These are phyloP conservation scores for Pygocentrus nattereri DNA, from an alignment of 2,797 vertebrate genomes.

Conservation along the genomic window DNA sequence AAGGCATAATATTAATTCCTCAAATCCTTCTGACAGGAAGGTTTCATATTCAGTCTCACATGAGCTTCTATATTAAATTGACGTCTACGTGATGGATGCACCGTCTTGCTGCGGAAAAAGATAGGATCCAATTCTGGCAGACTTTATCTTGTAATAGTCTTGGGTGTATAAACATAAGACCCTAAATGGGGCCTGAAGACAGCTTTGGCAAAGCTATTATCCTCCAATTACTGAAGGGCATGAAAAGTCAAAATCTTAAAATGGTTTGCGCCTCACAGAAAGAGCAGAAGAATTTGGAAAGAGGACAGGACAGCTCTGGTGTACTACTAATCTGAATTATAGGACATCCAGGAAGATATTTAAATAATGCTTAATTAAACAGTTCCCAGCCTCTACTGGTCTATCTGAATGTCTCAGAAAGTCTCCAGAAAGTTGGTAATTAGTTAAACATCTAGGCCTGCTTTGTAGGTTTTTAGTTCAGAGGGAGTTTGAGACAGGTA, in stretches of 20 bases:
- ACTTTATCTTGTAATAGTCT: constrained; percentile 19
- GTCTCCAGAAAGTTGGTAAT: background rate
- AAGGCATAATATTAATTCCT: background rate
- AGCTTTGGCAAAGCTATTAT: constrained; percentile 25
- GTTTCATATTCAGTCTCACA: constrained; percentile 17
- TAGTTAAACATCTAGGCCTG: constrained; percentile 15
- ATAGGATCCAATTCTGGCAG: constrained; percentile 1
- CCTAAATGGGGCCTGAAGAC: background rate
- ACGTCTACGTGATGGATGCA: constrained; percentile 15
- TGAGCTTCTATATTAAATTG: constrained; percentile 26
- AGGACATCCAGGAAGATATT: background rate
- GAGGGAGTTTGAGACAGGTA: background rate
- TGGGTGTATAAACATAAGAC: constrained; percentile 16
- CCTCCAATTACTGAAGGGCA: constrained; percentile 20
- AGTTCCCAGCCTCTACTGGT: background rate
- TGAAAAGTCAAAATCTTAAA: constrained; percentile 14
- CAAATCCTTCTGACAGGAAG: constrained; percentile 12
- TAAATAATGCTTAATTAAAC: background rate
- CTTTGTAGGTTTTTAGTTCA: constrained; percentile 21
- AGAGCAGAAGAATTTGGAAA: background rate
- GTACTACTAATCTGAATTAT: constrained; percentile 12
- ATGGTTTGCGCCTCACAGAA: background rate
- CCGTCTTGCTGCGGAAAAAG: background rate
- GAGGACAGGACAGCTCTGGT: background rate
- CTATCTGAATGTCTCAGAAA: background rate